Evolutionary conservation across 1,140 invertebrate genomes (phyloP), one percentile per base, ranked within the genome.

Genomic region (Catajapyx aquilonaris): DNA sequence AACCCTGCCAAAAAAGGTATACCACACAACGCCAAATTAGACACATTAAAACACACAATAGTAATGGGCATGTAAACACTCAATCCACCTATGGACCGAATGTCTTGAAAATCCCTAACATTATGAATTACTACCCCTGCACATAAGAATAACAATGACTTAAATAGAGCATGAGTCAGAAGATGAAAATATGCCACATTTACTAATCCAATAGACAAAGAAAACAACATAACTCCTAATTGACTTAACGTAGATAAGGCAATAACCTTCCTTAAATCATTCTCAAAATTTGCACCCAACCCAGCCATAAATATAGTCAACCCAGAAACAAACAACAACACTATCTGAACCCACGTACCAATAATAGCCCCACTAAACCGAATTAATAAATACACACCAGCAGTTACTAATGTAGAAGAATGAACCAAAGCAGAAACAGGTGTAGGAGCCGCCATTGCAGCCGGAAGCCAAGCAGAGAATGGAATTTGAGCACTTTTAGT

Each of bases 401-500:
- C 71, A 21, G 71, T 76, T 0, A 78, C 73, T 48, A 77, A 64
- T 42, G 72, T 77, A 20, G 72, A 77, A 43, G 72, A 77, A 66
- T 78, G 70, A 52, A 77, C 70, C 57, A 77, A 66, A 34, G 72
- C 62, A 33, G 71, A 75, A 44, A 77, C 64, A 30, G 71, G 69
- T 11, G 71, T 74, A 28, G 72, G 70, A 28, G 71, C 71, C 1
- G 69, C 65, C 52, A 77, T 77, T 20, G 73, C 72, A 4, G 62
- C 63, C 0, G 73, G 74, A 21, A 78, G 52, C 51, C 73, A 75
- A 42, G 63, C 59, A 46, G 66, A 71, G 68, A 78, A 78, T 34
- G 71, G 69, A 62, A 76, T 63, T 59, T 76, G 70, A 49, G 72
- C 72, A 45, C 71, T 76, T 57, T 78, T 78, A 44, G 73, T 77